Evolutionary conservation across 2,113 vertebrate species (phyloP), one percentile per base, ranked within the genome.

Genomic region (Sialia sialis): DNA sequence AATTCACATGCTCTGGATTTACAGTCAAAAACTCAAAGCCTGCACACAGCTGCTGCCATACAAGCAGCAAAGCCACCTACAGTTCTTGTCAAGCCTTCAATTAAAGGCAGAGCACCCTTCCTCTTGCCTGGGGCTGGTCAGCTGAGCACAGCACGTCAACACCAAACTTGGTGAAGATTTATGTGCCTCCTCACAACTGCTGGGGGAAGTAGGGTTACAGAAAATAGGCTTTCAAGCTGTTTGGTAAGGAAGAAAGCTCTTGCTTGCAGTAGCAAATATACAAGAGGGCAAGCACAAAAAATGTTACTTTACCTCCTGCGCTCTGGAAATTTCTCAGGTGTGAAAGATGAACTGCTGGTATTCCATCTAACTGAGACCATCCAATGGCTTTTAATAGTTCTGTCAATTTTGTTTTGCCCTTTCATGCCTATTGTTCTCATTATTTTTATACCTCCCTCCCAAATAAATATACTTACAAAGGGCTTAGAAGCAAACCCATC

Each of bases 61-160:
- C 78, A 85, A 62, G 70, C 84, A 30, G 77, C 87, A 82, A 43
- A 90, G 58, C 90, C 92, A 69, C 95, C 96, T 51, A 96, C 90
- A 2, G 68, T 44, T 94, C 75, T 85, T 17, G 81, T 87, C 63
- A 80, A 95, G 93, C 75, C 89, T 93, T 84, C 90, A 92, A 16
- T 94, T 94, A 87, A 95, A 95, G 91, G 87, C 93, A 93, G 82
- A 95, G 87, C 89, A 83, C 52, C 78, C 63, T 63, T 66, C 72
- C 32, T 72, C 84, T 79, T 59, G 87, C 85, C 76, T 91, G 12
- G 1, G 87, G 84, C 83, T 36, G 51, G 93, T 93, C 91, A 95
- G 90, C 84, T 94, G 92, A 95, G 87, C 75, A 74, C 56, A 87
- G 67, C 72, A 27, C 1, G 8, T 92, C 91, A 84, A 54, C 75